A percentile compares a stretch with the other conserved stretches of the same genome.
Evolutionary conservation across 2,888 invertebrate genomes (phyloP).

Genomic region (Hipparchia semele): DNA sequence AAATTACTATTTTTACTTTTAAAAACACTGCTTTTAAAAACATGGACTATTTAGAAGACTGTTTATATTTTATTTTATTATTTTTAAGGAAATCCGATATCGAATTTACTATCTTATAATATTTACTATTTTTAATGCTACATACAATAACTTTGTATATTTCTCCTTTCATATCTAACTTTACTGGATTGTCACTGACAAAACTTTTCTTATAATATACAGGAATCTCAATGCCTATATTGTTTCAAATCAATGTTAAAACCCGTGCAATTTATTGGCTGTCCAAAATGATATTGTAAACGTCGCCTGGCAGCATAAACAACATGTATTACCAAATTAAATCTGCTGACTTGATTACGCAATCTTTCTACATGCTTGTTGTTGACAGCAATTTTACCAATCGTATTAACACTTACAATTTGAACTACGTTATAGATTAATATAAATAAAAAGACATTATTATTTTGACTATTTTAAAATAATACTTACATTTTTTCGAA

Average conservation of each 20-base stretch:
- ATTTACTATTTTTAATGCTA: background rate
- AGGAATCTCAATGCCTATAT: too few species aligned
- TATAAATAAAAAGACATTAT: background rate
- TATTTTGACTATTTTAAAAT: slow-evolving; percentile 3
- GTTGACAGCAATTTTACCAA: too few species aligned
- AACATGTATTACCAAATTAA: too few species aligned
- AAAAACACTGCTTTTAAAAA: background rate
- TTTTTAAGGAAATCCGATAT: background rate
- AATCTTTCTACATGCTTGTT: too few species aligned
- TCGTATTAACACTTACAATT: too few species aligned
- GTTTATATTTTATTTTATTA: background rate
- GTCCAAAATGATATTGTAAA: too few species aligned
- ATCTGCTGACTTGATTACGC: too few species aligned
- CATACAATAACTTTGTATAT: background rate
- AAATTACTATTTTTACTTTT: background rate
- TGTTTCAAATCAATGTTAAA: too few species aligned
- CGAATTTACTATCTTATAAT: background rate
- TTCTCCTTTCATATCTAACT: background rate
- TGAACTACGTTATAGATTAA: too few species aligned
- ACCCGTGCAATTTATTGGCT: too few species aligned
- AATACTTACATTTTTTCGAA: background rate
- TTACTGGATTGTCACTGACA: background rate
- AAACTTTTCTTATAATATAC: background rate
- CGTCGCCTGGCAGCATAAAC: too few species aligned
- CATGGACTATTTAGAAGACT: slow-evolving; percentile 16